Conservation (phyloP, 2,113 vertebrate genomes). For the Dasyornis broadbenti region DNA sequence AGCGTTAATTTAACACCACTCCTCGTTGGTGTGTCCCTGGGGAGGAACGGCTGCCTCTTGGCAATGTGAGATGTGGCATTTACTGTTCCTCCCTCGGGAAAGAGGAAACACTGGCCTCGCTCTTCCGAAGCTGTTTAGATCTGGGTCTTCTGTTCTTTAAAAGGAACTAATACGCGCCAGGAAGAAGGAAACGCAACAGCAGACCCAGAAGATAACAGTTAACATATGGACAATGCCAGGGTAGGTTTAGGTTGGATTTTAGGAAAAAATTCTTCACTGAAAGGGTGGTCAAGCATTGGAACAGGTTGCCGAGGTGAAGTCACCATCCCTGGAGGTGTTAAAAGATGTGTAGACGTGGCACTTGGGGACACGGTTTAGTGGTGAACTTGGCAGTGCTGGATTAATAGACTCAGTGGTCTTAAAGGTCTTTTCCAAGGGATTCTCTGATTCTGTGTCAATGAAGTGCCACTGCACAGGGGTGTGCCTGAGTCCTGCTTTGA, state of each 20-base stretch:
- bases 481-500: not conserved
- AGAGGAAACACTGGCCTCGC: not conserved
- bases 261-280: not conserved
- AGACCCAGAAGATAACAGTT: not conserved
- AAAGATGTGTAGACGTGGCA: not conserved
- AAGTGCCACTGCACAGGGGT: not conserved
- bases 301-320: not conserved
- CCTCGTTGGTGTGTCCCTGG: not conserved
- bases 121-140: not conserved
- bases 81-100: not conserved
- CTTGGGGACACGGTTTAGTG: not conserved
- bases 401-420: not conserved
- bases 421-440: not conserved
- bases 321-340: not conserved
- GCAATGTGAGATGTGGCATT: rapidly evolving
- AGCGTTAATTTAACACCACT: not conserved
- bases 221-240: too few relatives aligned
- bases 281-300: not conserved
- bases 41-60: not conserved
- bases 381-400: not conserved
- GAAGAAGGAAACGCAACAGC: not conserved
- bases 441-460: not conserved
- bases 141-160: not conserved
- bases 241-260: not conserved
- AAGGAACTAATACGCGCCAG: rapidly evolving